phyloP scores from a whole-genome alignment of 2,113 vertebrate species.

The Pantherophis guttatus region DNA sequence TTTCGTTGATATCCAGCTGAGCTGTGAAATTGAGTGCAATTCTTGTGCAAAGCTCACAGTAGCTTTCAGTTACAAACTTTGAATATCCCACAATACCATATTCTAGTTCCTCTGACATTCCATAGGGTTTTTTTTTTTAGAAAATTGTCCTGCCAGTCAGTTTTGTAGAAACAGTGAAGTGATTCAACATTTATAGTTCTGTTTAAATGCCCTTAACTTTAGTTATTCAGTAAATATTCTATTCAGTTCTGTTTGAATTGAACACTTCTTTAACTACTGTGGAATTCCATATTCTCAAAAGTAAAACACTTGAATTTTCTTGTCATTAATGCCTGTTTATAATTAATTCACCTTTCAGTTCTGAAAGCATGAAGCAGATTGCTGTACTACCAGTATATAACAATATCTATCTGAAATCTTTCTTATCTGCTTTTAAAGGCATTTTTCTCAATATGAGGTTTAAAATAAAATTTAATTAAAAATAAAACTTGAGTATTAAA shows the following conservation, averaged over 20 bases:
- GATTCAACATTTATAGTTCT: background rate
- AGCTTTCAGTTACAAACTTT: background rate
- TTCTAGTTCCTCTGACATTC: background rate
- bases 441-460: background rate
- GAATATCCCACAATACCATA: background rate
- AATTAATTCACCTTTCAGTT: background rate
- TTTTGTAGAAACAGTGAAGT: background rate
- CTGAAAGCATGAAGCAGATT: background rate
- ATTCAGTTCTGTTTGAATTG: background rate
- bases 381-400: background rate
- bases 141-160: background rate
- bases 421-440: background rate
- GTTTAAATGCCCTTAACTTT: background rate
- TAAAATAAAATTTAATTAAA: background rate
- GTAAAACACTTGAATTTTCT: background rate
- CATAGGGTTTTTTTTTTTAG: background rate
- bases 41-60: background rate
- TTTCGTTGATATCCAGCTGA: background rate
- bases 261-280: background rate
- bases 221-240: background rate
- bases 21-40: background rate
- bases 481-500: background rate
- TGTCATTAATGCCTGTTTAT: background rate
- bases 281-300: background rate
- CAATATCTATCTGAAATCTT: background rate